Conservation (phyloP, 2,113 vertebrate species). For the human region GRCh38 chr12:103145501-103146000, state of each 20-base stretch:
- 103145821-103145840: neutral
- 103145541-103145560: neutral
- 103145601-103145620: neutral
- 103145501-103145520: neutral
- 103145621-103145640: neutral
- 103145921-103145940: neutral
- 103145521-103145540: neutral
- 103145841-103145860: neutral
- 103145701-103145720: neutral
- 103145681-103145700: neutral
- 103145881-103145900: neutral
- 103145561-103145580: neutral
- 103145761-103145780: neutral
- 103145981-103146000: neutral
- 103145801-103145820: neutral
- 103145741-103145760: neutral
- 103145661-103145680: neutral
- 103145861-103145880: neutral
- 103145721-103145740: neutral
- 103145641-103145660: neutral
- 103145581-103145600: neutral
- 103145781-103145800: neutral
- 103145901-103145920: neutral
- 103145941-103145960: rapidly evolving
- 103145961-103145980: neutral